A percentile compares a stretch with the other conserved stretches of the same genome.
Conservation (phyloP, 2,797 vertebrate species). For the Acestrorhynchus altus region DNA sequence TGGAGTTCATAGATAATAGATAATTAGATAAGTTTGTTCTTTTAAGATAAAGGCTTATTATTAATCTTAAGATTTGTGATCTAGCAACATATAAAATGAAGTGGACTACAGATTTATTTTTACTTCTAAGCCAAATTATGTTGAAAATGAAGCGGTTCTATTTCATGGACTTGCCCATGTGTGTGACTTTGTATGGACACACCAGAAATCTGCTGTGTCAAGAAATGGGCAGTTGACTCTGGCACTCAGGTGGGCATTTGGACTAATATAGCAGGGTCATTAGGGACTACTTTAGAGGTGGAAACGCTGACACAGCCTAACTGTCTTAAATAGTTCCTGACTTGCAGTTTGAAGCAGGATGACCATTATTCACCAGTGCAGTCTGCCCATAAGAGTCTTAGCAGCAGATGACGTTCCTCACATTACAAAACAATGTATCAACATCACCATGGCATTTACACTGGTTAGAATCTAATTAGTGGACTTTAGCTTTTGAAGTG, state of each 20-base stretch:
- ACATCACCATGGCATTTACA: constrained; percentile 27
- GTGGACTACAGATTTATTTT: not conserved
- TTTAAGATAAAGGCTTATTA: not conserved
- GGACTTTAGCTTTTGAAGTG: not conserved
- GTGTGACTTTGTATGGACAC: constrained; percentile 4
- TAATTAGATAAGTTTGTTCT: not conserved
- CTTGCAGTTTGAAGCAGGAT: constrained; percentile 66
- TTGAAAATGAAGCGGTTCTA: not conserved
- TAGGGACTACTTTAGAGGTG: constrained; percentile 65
- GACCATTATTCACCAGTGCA: constrained; percentile 44
- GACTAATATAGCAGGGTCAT: constrained; percentile 70
- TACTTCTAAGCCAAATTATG: not conserved
- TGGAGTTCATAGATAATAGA: not conserved
- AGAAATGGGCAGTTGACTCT: constrained; percentile 61
- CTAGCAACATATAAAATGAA: too few relatives aligned
- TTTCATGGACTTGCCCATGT: not conserved
- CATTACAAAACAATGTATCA: not conserved
- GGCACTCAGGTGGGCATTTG: constrained; percentile 71
- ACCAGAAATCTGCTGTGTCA: constrained; percentile 52
- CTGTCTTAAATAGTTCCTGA: constrained; percentile 71
- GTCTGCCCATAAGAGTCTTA: constrained; percentile 28
- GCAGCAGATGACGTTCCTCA: constrained; percentile 7
- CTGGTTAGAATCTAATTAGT: constrained; percentile 13
- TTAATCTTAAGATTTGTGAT: not conserved
- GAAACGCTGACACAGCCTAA: constrained; percentile 74